Evolutionary conservation across 2,888 invertebrate genomes (phyloP).

Genomic region (Mesorhabditis sp.): DNA sequence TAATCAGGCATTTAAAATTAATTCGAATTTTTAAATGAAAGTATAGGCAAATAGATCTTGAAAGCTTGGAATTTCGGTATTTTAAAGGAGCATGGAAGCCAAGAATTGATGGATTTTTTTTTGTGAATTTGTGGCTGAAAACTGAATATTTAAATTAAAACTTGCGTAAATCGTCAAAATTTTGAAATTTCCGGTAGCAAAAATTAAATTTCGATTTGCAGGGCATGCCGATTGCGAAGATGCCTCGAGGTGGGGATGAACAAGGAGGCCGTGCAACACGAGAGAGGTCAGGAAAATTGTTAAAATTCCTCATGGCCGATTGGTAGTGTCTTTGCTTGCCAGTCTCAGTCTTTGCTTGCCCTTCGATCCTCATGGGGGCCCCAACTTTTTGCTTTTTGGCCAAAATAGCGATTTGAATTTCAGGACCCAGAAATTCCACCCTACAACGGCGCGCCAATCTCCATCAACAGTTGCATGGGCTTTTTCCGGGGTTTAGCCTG

Average conservation of each 20-base stretch:
- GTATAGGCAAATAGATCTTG: too few relatives aligned
- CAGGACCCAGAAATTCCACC: slow-evolving; percentile 76
- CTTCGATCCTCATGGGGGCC: too few relatives aligned
- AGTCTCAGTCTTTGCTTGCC: too few relatives aligned
- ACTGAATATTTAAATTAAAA: too few relatives aligned
- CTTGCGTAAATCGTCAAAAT: background rate
- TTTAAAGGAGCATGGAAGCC: too few relatives aligned
- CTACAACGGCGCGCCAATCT: slow-evolving; percentile 72
- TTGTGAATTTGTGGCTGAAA: too few relatives aligned
- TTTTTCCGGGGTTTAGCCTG: background rate
- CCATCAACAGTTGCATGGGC: slow-evolving; percentile 6
- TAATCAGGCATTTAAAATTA: too few relatives aligned
- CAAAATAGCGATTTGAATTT: background rate
- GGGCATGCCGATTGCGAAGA: slow-evolving; percentile 84
- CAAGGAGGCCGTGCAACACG: slow-evolving; percentile 87
- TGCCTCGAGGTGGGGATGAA: slow-evolving; percentile 93
- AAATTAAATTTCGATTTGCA: slow-evolving; percentile 11
- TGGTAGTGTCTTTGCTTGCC: background rate
- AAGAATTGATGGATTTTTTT: too few relatives aligned
- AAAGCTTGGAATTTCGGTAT: too few relatives aligned
- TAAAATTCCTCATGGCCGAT: too few relatives aligned
- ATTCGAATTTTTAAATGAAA: too few relatives aligned
- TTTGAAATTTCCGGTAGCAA: background rate
- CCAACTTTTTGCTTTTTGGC: background rate
- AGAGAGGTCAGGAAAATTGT: slow-evolving; percentile 90